These are phyloP conservation scores for Asteroscopus sphinx DNA, from an alignment of 2,888 invertebrate species.

Conservation along the genomic window DNA sequence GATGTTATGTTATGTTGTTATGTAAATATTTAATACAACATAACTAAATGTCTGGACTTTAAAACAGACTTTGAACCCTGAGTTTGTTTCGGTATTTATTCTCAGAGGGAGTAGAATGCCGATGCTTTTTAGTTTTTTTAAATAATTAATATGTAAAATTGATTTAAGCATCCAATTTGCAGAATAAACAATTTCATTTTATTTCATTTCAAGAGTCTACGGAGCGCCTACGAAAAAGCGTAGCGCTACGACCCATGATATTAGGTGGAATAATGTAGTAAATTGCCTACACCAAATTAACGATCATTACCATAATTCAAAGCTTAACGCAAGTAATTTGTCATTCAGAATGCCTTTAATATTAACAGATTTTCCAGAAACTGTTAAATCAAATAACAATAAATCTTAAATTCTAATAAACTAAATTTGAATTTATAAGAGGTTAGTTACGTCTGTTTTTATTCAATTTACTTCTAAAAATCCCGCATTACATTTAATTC, in stretches of 20 bases:
- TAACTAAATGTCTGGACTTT: too few relatives aligned
- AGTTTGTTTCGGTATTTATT: too few relatives aligned
- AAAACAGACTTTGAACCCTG: too few relatives aligned
- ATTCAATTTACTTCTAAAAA: slow-evolving; percentile 56
- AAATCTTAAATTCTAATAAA: slow-evolving; percentile 9
- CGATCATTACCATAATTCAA: slow-evolving; percentile 50
- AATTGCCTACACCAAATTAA: slow-evolving; percentile 53
- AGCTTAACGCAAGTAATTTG: slow-evolving; percentile 48
- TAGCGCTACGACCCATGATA: slow-evolving; percentile 59
- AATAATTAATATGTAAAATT: too few relatives aligned
- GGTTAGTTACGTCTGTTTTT: slow-evolving; percentile 22
- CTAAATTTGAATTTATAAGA: slow-evolving; percentile 1
- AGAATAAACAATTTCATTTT: too few relatives aligned
- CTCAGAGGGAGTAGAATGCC: too few relatives aligned
- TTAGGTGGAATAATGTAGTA: slow-evolving; percentile 53
- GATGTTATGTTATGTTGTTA: too few relatives aligned
- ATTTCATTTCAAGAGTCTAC: too few relatives aligned
- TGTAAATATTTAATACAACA: too few relatives aligned
- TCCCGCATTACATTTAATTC: slow-evolving; percentile 76
- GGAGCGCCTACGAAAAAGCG: slow-evolving; percentile 57
- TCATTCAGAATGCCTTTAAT: slow-evolving; percentile 44
- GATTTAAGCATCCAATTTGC: too few relatives aligned
- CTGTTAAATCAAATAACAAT: slow-evolving; percentile 15
- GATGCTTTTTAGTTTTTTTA: too few relatives aligned
- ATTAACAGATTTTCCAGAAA: slow-evolving; percentile 27